Base-by-base conservation (phyloP, 2,888 invertebrate species). In the Calameuta pallipes region DNA sequence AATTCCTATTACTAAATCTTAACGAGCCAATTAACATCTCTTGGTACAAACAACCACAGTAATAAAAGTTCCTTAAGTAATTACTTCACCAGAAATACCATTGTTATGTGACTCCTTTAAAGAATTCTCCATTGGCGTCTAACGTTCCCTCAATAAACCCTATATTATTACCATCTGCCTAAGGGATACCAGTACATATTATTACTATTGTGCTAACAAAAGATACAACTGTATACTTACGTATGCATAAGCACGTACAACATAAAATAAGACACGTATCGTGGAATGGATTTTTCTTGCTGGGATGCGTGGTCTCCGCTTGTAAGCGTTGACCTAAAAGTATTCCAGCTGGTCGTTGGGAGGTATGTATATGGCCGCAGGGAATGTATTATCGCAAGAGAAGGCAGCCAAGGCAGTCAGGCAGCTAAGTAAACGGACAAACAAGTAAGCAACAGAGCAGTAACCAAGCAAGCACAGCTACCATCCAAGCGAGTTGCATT, bases 271-370 rank as follows among this genome's bases (percentile, higher is more conserved):
- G 15, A 76, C 41, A 30, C 30, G 37, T 73, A 36, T 41, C 23
- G 33, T 31, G 74, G 76, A 82, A 76, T 79, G 80, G 80, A 82
- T 80, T 80, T 80, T 82, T 81, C 80, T 77, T 81, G 76, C 76
- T 78, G 78, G 76, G 78, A 76, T 77, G 78, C 80, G 80, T 78
- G 75, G 76, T 78, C 79, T 78, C 56, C 56, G 23, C 81, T 80
- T 78, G 79, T 80, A 80, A 82, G 78, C 79, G 79, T 78, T 80
- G 80, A 82, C 80, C 82, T 82, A 80, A 81, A 81, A 81, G 80
- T 81, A 81, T 81, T 80, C 81, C 76, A 80, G 81, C 78, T 78
- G 71, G 77, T 77, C 81, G 30, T 33, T 23, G 33, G 74, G 30
- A 74, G 74, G 74, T 74, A 74, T 74, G 74, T 74, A 74, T 41